Conservation (phyloP, 2,113 vertebrate species). For the Condylura cristata region DNA sequence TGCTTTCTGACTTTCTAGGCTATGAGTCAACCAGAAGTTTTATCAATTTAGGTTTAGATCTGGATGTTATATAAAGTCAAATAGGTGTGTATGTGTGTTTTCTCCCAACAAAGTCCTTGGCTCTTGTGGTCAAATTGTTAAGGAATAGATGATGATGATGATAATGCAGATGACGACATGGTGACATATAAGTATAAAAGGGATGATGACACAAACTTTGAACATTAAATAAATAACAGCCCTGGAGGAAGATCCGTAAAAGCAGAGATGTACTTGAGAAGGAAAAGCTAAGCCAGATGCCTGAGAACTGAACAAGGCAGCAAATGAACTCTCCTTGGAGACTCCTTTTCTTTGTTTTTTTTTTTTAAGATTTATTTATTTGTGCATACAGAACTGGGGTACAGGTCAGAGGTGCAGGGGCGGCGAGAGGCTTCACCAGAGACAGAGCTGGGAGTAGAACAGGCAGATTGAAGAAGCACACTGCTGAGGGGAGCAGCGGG, state of each 20-base stretch:
- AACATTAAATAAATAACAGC: not conserved
- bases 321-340: not conserved
- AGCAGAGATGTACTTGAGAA: not conserved
- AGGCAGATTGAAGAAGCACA: too few species aligned
- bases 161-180: too few species aligned
- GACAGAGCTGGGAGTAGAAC: too few species aligned
- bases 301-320: not conserved
- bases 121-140: not conserved
- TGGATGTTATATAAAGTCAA: not conserved
- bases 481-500: too few species aligned
- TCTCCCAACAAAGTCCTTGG: not conserved
- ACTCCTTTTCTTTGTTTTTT: too few species aligned
- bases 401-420: too few species aligned
- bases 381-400: too few species aligned
- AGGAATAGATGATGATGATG: too few species aligned
- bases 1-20: constrained; percentile 2
- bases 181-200: too few species aligned
- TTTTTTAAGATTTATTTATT: too few species aligned
- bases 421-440: too few species aligned
- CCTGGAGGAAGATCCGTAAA: not conserved
- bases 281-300: not conserved
- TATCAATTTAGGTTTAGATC: not conserved
- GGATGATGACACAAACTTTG: not conserved
- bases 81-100: not conserved
- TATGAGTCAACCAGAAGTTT: not conserved